Base-by-base conservation (phyloP, 2,113 vertebrate genomes). In the Petaurus breviceps region DNA sequence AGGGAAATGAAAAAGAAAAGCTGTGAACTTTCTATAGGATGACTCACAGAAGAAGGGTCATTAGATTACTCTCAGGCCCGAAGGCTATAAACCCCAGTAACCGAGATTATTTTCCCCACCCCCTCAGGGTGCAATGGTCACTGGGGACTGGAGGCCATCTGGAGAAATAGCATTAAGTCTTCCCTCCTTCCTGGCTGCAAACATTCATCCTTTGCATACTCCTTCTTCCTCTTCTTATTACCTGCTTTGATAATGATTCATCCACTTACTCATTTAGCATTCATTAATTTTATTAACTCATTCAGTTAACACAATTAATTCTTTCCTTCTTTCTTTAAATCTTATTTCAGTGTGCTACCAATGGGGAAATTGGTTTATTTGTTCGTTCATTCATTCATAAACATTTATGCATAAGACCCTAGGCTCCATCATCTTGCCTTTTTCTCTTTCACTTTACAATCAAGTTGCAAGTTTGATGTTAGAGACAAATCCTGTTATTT, bases 21-120 rank as follows among this genome's bases (percentile, higher is more conserved):
- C 68, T 91, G 52, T 12, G 26, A 37, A 77, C 25, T 95, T 93
- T 93, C 93, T 94, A 94, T 91, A 89, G 77, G 19, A 96, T 91
- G 25, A 61, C 16, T 92, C 91, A 92, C n/a, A 97, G 31, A 94
- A 43, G 77, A 50, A 53, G 52, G 46, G 94, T 94, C 84, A 22
- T 91, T 96, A 61, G 23, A 96, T 24, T 49, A 94, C 5, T 91
- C 51, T 61, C 37, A 14, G 68, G 90, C 91, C 55, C 92, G 89
- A 47, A 96, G 50, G 11, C 53, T 91, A 50, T 57, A 51, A 91
- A 95, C 90, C 51, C 53, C 12, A 54, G n/a, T 6, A 50, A 91
- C 8, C 31, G 5, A 26, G 77, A 55, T 90, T 91, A 92, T 51
- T n/a, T 93, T 28, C 9, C 47, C 46, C 90, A 14, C 5, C 3